Base-by-base conservation (phyloP, 2,888 invertebrate genomes). In the Scrobipalpa costella region DNA sequence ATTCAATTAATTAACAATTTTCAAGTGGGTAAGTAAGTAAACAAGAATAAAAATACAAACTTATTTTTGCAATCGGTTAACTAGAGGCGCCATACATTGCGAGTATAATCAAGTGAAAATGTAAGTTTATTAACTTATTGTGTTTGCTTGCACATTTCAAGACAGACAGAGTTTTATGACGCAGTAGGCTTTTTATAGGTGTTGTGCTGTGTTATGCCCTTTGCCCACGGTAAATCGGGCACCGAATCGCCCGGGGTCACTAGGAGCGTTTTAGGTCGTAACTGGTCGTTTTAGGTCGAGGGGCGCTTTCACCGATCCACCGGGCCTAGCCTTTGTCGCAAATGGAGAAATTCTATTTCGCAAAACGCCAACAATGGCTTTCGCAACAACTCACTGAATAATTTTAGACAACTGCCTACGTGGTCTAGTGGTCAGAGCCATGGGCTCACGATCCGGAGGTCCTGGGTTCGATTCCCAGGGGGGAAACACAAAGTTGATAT, bases 301-400 rank as follows among this genome's bases (percentile, higher is more conserved):
- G 57, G 58, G 47, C 58, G 47, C 63, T 63, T 63, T 63, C 63
- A 63, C 63, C 44, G 61, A 36, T n/a, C 40, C 36, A 1, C 3
- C 61, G 15, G 9, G 55, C 38, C 60, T 52, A 34, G 58, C 57
- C 57, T 57, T 63, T 63, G 63, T 63, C 63, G 17, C 58, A 57
- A 63, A 63, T 57, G 44, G 57, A 63, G 63, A 63, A 62, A 63
- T 63, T 58, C 58, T 8, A 49, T 63, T 63, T 63, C 49, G 60
- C 49, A 60, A 57, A 33, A 6, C 17, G 19, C 11, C 27, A 47
- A 62, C 62, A 55, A 55, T 55, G 40, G 36, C 2, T 52, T 36
- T 62, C 49, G 49, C 11, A 49, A 61, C 19, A 34, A 34, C 40
- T 19, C 59, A 11, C 57, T 44, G 27, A 44, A 59, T 59, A 59